A percentile compares a stretch with the other conserved stretches of the same genome.
phyloP scores from a whole-genome alignment of 2,113 vertebrate genomes.

The Podiceps cristatus region DNA sequence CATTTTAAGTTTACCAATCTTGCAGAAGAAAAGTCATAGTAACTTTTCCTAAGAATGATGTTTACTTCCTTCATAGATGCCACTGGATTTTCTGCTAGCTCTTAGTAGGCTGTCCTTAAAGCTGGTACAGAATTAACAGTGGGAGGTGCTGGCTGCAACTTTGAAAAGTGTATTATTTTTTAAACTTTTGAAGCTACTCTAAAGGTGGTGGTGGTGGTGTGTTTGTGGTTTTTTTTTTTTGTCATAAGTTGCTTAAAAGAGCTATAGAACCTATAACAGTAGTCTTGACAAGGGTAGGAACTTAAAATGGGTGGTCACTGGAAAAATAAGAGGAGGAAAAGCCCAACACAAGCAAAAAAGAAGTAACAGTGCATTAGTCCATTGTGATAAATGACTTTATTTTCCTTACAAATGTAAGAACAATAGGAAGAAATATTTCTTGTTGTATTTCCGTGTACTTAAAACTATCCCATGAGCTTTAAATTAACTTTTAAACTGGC shows the following conservation, averaged over 20 bases:
- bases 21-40: not conserved
- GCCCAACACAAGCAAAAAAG: fast-evolving
- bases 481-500: not conserved
- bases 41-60: not conserved
- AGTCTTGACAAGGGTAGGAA: not conserved
- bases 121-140: fast-evolving
- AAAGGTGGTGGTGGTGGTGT: not conserved
- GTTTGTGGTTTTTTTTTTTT: too few relatives aligned
- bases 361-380: not conserved
- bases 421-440: not conserved
- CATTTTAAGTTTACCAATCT: not conserved
- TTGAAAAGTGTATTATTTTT: not conserved
- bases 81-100: not conserved
- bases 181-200: not conserved
- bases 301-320: not conserved
- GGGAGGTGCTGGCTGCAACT: not conserved
- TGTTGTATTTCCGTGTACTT: not conserved
- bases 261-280: not conserved
- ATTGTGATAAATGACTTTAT: not conserved
- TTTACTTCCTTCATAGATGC: not conserved
- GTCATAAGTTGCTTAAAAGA: not conserved
- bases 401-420: not conserved
- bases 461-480: not conserved
- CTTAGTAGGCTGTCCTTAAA: not conserved
- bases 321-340: not conserved